Evolutionary conservation across 1,140 invertebrate genomes (phyloP).

Genomic region (Ectropis grisescens): DNA sequence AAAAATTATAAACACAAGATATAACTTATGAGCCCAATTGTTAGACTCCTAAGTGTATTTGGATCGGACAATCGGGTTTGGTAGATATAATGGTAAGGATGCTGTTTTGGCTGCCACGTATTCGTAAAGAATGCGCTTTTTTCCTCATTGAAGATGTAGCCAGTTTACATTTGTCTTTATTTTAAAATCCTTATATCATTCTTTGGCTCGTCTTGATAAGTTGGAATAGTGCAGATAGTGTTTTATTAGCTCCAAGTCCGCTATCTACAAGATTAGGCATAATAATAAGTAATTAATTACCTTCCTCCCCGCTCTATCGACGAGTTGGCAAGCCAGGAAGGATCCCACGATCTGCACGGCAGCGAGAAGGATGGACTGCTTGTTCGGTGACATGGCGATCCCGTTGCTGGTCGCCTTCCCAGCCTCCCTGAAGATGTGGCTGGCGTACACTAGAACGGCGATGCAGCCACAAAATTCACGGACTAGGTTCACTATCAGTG

Average conservation of each 20-base stretch:
- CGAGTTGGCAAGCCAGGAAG: conserved; percentile 53
- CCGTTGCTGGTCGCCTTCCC: conserved; percentile 33
- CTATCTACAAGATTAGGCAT: not conserved
- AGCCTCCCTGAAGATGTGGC: conserved; percentile 52
- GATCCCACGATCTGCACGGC: conserved; percentile 51
- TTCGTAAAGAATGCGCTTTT: too few species aligned
- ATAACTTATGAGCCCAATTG: too few species aligned
- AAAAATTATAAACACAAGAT: too few species aligned
- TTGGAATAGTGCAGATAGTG: too few species aligned
- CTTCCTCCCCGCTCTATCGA: conserved; percentile 52
- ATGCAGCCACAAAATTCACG: conserved; percentile 61
- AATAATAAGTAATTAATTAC: conserved; percentile 12
- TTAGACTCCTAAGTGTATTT: too few species aligned
- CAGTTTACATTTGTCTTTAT: too few species aligned
- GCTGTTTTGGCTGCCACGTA: too few species aligned
- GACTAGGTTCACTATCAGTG: conserved; percentile 46
- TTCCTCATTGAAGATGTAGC: too few species aligned
- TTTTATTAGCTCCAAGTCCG: not conserved
- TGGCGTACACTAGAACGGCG: conserved; percentile 51
- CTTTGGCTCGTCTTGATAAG: too few species aligned
- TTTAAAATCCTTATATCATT: too few species aligned
- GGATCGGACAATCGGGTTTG: too few species aligned
- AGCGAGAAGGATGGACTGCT: conserved; percentile 51
- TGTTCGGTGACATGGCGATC: conserved; percentile 45
- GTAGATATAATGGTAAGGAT: too few species aligned